Conservation (phyloP, 2,113 vertebrate species). For the Rattus rattus region DNA sequence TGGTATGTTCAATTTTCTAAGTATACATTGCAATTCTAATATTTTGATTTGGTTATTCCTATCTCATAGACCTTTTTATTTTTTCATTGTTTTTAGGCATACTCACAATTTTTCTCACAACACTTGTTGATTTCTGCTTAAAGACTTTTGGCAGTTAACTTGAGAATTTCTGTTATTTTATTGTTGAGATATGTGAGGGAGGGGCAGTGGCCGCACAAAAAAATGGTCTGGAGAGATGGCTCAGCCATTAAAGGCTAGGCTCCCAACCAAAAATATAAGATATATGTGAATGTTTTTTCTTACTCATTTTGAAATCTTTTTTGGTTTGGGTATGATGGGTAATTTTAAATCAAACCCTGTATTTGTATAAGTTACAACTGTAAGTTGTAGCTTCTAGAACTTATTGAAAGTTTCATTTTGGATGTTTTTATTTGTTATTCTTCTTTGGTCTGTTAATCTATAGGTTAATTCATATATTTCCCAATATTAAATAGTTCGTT, state of each 20-base stretch:
- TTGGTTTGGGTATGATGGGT: not conserved
- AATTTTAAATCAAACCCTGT: not conserved
- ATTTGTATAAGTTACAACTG: not conserved
- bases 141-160: not conserved
- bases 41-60: not conserved
- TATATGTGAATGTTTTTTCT: not conserved
- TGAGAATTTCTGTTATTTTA: not conserved
- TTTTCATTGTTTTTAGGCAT: not conserved
- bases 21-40: not conserved
- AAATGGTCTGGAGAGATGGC: too few relatives aligned
- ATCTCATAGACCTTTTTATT: not conserved
- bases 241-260: too few relatives aligned
- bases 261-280: too few relatives aligned
- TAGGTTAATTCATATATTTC: not conserved
- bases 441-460: not conserved
- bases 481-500: not conserved
- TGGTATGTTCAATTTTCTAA: not conserved
- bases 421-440: not conserved
- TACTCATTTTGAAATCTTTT: not conserved
- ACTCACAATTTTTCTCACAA: not conserved
- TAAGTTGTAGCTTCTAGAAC: not conserved
- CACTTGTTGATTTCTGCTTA: not conserved
- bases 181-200: not conserved
- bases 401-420: not conserved
- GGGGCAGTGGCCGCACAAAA: too few relatives aligned